These are phyloP conservation scores for Leptobrachium ailaonicum DNA, from an alignment of 2,113 vertebrate species.

Conservation along the genomic window DNA sequence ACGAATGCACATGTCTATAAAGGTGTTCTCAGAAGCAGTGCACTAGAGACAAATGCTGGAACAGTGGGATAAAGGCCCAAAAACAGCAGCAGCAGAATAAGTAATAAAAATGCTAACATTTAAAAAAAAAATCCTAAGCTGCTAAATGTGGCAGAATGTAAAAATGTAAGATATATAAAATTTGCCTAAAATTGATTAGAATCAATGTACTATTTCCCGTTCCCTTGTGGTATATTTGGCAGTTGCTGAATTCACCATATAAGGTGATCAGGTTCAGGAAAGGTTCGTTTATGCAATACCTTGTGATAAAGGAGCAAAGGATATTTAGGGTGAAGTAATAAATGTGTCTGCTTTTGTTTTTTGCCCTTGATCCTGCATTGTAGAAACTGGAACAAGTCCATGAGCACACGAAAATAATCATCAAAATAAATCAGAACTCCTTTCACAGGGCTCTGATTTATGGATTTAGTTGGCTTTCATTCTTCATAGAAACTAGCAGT, in stretches of 20 bases:
- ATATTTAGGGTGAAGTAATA: slow-evolving; percentile 10
- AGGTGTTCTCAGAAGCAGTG: no score
- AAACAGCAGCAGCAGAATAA: no score
- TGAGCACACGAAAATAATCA: neutral
- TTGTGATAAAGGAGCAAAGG: neutral
- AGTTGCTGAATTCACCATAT: slow-evolving; percentile 13
- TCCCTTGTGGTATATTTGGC: slow-evolving; percentile 11
- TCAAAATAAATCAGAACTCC: slow-evolving; percentile 10
- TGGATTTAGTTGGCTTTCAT: neutral
- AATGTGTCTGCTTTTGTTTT: slow-evolving; percentile 3
- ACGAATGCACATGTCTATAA: no score
- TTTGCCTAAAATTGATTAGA: neutral
- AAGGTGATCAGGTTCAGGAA: slow-evolving; percentile 3
- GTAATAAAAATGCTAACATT: no score
- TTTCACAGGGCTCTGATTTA: slow-evolving; percentile 17
- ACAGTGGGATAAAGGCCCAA: no score
- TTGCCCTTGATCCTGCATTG: neutral
- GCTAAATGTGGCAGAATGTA: no score
- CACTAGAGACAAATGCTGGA: no score
- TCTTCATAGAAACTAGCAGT: no score
- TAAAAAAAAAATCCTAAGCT: no score
- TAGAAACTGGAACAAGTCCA: neutral
- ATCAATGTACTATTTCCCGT: slow-evolving; percentile 20
- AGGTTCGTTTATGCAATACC: neutral
- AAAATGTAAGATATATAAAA: no score